Percentiles rank a stretch among this genome's conserved stretches.
These are phyloP conservation scores for Hyperoplus immaculatus DNA, from an alignment of 2,797 vertebrate genomes.

Conservation along the genomic window DNA sequence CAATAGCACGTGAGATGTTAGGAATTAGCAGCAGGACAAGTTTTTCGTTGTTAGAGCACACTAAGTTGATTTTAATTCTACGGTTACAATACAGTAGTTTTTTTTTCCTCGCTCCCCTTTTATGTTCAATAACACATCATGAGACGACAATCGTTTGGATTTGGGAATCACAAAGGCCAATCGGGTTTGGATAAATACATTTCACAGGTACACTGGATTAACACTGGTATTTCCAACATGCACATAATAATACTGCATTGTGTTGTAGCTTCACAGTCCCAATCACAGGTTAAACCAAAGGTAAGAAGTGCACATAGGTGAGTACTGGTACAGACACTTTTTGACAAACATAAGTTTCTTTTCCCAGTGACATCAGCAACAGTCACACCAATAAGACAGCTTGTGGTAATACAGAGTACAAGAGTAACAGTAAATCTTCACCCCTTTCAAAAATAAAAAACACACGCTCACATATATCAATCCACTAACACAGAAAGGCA, in stretches of 20 bases:
- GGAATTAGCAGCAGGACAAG: conserved; percentile 85
- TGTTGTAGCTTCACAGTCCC: conserved; percentile 73
- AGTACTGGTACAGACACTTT: conserved; percentile 79
- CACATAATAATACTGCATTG: conserved; percentile 83
- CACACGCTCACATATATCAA: conserved; percentile 70
- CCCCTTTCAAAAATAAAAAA: conserved; percentile 66
- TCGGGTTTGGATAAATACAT: conserved; percentile 81
- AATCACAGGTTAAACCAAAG: conserved; percentile 70
- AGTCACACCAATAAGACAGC: conserved; percentile 78
- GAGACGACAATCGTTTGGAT: conserved; percentile 70
- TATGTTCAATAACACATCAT: conserved; percentile 71
- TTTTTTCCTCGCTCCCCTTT: conserved; percentile 39
- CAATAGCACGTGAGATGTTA: conserved; percentile 44
- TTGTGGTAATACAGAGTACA: conserved; percentile 76
- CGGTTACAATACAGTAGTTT: conserved; percentile 80
- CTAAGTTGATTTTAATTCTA: conserved; percentile 87
- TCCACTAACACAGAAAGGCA: conserved; percentile 61
- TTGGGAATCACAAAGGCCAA: conserved; percentile 75
- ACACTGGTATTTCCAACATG: conserved; percentile 83
- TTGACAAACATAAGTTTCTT: conserved; percentile 65
- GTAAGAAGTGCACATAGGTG: conserved; percentile 78
- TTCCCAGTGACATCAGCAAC: conserved; percentile 66
- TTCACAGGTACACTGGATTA: conserved; percentile 82
- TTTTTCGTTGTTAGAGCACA: conserved; percentile 72
- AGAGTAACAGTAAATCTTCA: conserved; percentile 74